phyloP scores from a whole-genome alignment of 2,113 vertebrate genomes.

The Lophotis ruficrista region DNA sequence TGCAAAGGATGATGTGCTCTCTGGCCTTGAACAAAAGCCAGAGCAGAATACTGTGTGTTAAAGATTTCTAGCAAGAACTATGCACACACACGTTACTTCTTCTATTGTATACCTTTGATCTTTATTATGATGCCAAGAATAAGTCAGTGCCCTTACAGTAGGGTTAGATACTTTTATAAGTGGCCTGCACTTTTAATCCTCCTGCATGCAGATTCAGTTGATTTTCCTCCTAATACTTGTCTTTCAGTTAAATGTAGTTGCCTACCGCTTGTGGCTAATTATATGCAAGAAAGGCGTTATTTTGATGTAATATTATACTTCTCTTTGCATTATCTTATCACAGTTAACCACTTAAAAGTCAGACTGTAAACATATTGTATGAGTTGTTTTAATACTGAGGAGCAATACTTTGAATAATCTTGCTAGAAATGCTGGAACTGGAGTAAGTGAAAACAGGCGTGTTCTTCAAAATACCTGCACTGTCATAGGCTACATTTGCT shows the following conservation, averaged over 20 bases:
- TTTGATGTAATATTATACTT: neutral
- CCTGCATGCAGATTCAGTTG: neutral
- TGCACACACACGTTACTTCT: neutral
- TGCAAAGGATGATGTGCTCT: neutral
- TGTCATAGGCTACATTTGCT: slow-evolving; percentile 24
- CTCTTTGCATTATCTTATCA: neutral
- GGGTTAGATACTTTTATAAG: neutral
- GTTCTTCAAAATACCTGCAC: neutral
- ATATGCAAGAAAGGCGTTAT: neutral
- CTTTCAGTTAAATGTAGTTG: neutral
- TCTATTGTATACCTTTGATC: neutral
- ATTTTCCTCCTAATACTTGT: neutral
- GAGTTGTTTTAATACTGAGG: neutral
- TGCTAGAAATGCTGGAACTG: neutral
- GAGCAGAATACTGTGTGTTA: neutral
- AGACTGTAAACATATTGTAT: neutral
- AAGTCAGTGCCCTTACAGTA: neutral
- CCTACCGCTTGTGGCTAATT: neutral
- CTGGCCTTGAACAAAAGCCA: neutral
- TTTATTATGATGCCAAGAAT: neutral
- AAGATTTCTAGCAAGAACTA: neutral
- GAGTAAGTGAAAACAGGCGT: slow-evolving; percentile 1
- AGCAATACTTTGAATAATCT: neutral
- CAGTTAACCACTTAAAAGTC: neutral
- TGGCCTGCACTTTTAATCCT: neutral